Base-by-base conservation (phyloP, 1,140 invertebrate species). In the Pomacea maculata region DNA sequence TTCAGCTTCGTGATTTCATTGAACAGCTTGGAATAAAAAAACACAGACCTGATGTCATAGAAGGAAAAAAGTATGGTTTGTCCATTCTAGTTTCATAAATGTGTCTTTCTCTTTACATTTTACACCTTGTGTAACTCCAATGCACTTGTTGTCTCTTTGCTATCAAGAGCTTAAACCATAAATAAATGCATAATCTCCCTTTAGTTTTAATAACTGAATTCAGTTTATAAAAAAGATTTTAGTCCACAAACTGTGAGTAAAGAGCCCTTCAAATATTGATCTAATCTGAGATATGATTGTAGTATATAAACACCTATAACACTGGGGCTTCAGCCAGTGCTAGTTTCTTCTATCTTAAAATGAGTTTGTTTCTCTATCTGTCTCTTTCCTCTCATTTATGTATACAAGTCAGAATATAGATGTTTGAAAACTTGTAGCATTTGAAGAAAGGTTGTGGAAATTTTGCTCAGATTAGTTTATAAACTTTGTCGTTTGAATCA, bases 1-100 rank as follows among this genome's bases (percentile, higher is more conserved):
- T 84, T 68, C 84, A 89, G 88, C 80, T 89, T 63, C 75, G 67
- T 67, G 82, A 84, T 71, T 88, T 89, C 64, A 86, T 90, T 21
- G 79, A 87, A 29, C 76, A 88, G 57, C 80, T 90, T 79, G 86
- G 85, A 57, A 86, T 90, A 57, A 78, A 64, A 72, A 83, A 88
- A 63, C 79, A 87, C 75, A 84, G 85, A 76, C 84, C 82, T 76
- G 70, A 72, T n/a, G 64, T 79, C 54, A 63, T 21, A 75, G 84
- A 81, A 75, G 82, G 85, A 76, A 73, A 80, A 67, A 80, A 70
- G 85, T 83, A 75, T 74, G 80, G 21, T 75, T 75, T 21, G 11
- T 54, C 19, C 17, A 45, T 71, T n/a, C 72, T 52, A 45, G 34
- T 4, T 45, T 45, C 34, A 45, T 45, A 45, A 6, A 45, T 45